These are phyloP conservation scores for Hirtodrosophila cameraria DNA, from an alignment of 2,888 invertebrate genomes.

Conservation along the genomic window DNA sequence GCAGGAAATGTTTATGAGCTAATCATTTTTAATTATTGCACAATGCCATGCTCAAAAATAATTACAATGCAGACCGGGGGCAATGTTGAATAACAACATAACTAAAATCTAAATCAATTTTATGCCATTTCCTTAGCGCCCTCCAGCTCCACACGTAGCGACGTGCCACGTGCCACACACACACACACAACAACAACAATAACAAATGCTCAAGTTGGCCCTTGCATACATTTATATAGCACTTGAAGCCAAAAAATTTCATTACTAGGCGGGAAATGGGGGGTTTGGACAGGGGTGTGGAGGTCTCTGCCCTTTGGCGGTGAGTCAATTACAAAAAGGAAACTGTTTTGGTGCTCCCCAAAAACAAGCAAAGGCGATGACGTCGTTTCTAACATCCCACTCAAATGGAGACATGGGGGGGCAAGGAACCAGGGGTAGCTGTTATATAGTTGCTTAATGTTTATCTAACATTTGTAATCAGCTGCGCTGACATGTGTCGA, in stretches of 20 bases:
- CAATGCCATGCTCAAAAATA: constrained; percentile 63
- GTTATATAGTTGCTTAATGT: constrained; percentile 65
- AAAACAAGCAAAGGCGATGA: constrained; percentile 49
- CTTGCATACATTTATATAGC: constrained; percentile 50
- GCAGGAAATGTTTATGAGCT: constrained; percentile 66
- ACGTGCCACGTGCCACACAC: constrained; percentile 59
- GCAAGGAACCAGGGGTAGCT: constrained; percentile 43
- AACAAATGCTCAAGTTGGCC: constrained; percentile 45
- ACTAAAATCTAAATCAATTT: constrained; percentile 76
- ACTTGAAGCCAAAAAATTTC: constrained; percentile 68
- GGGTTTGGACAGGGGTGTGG: background rate
- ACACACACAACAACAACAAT: constrained; percentile 57
- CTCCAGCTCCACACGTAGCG: constrained; percentile 50
- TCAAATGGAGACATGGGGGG: constrained; percentile 18
- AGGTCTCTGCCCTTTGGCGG: constrained; percentile 56
- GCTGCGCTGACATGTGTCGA: constrained; percentile 69
- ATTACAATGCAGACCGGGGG: constrained; percentile 49
- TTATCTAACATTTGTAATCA: constrained; percentile 67
- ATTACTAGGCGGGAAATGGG: constrained; percentile 44
- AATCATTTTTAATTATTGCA: constrained; percentile 69
- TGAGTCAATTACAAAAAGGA: constrained; percentile 72
- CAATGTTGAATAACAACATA: constrained; percentile 52
- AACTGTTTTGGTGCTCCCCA: constrained; percentile 53
- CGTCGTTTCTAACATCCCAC: constrained; percentile 33
- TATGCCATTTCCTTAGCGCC: constrained; percentile 39